phyloP scores from a whole-genome alignment of 2,113 vertebrate genomes.

The Oreochromis aureus region DNA sequence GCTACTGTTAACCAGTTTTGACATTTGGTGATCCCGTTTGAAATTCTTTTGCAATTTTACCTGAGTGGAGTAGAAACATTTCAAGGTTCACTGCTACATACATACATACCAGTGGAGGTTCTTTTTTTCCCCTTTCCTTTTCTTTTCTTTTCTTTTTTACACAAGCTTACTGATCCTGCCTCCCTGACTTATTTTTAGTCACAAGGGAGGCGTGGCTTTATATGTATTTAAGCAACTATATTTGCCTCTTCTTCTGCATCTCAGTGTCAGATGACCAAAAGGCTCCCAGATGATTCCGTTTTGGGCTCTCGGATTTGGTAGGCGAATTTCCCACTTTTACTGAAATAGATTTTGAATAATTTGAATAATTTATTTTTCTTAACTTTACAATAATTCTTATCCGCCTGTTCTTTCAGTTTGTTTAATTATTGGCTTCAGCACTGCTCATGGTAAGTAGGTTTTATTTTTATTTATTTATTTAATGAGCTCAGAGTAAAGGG shows the following conservation, averaged over 20 bases:
- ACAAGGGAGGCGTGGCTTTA: not conserved
- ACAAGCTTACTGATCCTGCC: no score
- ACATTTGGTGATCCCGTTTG: no score
- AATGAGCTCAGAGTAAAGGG: not conserved
- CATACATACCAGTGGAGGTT: no score
- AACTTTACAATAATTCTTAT: not conserved
- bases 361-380: not conserved
- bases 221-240: not conserved
- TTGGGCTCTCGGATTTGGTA: not conserved
- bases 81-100: no score
- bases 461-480: not conserved
- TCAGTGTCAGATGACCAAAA: not conserved
- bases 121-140: no score
- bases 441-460: not conserved
- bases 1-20: no score
- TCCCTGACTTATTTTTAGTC: no score
- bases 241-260: not conserved
- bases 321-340: no score
- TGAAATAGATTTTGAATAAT: not conserved
- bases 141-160: no score
- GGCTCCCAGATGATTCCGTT: not conserved
- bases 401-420: not conserved
- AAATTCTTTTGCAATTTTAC: no score
- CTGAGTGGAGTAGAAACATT: no score
- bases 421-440: not conserved